These are phyloP conservation scores for Myotis lucifugus DNA, from an alignment of 2,113 vertebrate species.

Conservation along the genomic window DNA sequence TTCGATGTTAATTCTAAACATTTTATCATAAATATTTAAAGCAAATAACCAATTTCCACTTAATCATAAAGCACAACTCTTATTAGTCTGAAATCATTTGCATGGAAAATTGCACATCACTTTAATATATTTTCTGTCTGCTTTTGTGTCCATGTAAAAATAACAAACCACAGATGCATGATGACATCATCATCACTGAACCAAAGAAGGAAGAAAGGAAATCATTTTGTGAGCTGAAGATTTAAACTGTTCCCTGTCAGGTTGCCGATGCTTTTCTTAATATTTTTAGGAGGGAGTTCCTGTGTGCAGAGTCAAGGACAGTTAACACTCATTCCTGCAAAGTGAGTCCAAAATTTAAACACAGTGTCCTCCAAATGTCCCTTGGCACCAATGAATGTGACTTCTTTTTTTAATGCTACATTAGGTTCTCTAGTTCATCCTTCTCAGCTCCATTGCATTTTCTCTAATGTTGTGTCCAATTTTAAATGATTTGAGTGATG, in stretches of 20 bases:
- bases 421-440: slow-evolving; percentile 66
- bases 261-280: neutral
- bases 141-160: slow-evolving; percentile 71
- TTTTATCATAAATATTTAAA: slow-evolving; percentile 79
- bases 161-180: slow-evolving; percentile 62
- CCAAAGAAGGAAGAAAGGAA: slow-evolving; percentile 55
- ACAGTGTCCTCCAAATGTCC: slow-evolving; percentile 73
- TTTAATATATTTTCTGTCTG: slow-evolving; percentile 59
- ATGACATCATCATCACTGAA: slow-evolving; percentile 63
- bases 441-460: slow-evolving; percentile 69
- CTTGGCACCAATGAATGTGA: slow-evolving; percentile 60
- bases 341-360: slow-evolving; percentile 66
- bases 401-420: slow-evolving; percentile 68
- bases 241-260: slow-evolving; percentile 44
- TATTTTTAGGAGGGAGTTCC: slow-evolving; percentile 47
- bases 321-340: slow-evolving; percentile 35
- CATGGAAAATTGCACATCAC: slow-evolving; percentile 68
- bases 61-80: slow-evolving; percentile 71
- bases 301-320: slow-evolving; percentile 53
- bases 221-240: slow-evolving; percentile 48
- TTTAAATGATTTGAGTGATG: slow-evolving; percentile 75
- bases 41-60: slow-evolving; percentile 62
- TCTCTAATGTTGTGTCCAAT: slow-evolving; percentile 69
- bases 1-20: slow-evolving; percentile 69
- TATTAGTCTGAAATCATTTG: slow-evolving; percentile 70